These are phyloP conservation scores for Masticophis lateralis DNA, from an alignment of 2,797 vertebrate genomes.

Conservation along the genomic window DNA sequence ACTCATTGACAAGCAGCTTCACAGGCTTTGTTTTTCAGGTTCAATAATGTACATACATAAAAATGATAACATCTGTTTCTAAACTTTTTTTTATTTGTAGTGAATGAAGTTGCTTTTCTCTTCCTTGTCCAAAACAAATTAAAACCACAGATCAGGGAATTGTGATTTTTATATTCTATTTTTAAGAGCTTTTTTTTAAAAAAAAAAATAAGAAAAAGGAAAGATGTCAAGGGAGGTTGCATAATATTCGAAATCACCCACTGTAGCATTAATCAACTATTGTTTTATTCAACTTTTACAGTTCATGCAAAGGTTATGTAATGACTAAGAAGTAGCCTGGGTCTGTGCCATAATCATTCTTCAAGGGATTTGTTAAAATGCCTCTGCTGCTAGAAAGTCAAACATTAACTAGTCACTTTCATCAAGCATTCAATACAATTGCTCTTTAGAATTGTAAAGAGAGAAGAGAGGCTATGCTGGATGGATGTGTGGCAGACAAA, in stretches of 20 bases:
- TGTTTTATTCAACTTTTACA: slow-evolving; percentile 55
- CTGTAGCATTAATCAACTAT: slow-evolving; percentile 32
- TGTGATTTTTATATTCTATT: slow-evolving; percentile 34
- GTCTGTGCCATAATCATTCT: slow-evolving; percentile 43
- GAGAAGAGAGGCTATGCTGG: slow-evolving; percentile 53
- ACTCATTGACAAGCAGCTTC: slow-evolving; percentile 47
- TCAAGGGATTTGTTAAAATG: slow-evolving; percentile 59
- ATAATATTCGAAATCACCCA: slow-evolving; percentile 34
- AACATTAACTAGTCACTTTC: slow-evolving; percentile 57
- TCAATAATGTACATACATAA: slow-evolving; percentile 32
- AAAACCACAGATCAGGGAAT: slow-evolving; percentile 42
- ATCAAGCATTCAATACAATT: slow-evolving; percentile 54
- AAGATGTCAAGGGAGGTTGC: slow-evolving; percentile 44
- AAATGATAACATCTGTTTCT: slow-evolving; percentile 60
- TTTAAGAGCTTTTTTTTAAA: neutral
- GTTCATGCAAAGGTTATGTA: slow-evolving; percentile 59
- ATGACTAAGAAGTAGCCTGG: slow-evolving; percentile 53
- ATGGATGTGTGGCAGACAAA: slow-evolving; percentile 52
- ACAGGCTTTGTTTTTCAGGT: slow-evolving; percentile 52
- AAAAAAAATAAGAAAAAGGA: slow-evolving; percentile 21
- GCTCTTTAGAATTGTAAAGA: slow-evolving; percentile 40
- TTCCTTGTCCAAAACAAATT: slow-evolving; percentile 50
- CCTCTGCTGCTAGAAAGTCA: slow-evolving; percentile 56
- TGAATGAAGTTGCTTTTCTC: slow-evolving; percentile 46
- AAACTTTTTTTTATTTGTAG: slow-evolving; percentile 28